Evolutionary conservation across 2,797 vertebrate genomes (phyloP).

Genomic region (Pachyuromys duprasi): DNA sequence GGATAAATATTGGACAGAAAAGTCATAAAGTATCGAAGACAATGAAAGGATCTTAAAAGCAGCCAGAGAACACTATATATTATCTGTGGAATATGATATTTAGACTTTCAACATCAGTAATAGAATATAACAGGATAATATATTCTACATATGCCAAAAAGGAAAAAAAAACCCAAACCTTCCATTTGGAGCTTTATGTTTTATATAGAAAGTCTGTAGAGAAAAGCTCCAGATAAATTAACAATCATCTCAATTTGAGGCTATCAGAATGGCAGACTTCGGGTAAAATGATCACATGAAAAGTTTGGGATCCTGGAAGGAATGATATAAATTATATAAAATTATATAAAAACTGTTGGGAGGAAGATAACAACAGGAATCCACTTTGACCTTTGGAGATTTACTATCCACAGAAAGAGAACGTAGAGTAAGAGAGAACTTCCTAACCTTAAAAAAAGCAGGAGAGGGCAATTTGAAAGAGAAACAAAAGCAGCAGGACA

Average conservation of each 20-base stretch:
- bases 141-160: not conserved
- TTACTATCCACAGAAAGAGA: conserved; percentile 21
- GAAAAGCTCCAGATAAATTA: not conserved
- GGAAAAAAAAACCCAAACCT: not conserved
- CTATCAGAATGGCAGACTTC: not conserved
- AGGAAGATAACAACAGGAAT: not conserved
- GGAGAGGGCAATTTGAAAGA: not conserved
- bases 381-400: not conserved
- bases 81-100: not conserved
- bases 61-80: conserved; percentile 13
- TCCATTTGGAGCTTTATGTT: not conserved
- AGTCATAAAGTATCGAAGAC: conserved; percentile 33
- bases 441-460: not conserved
- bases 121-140: conserved; percentile 6
- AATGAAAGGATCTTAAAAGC: conserved; percentile 35
- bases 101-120: conserved; percentile 7
- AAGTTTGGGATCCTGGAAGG: not conserved
- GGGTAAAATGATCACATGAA: not conserved
- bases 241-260: not conserved
- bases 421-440: not conserved
- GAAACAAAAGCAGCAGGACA: not conserved
- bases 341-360: not conserved
- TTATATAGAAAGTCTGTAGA: not conserved
- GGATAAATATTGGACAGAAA: conserved; percentile 49
- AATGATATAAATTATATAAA: not conserved